Percentiles rank a stretch among this genome's conserved stretches.
Evolutionary conservation across 1,140 invertebrate genomes (phyloP).

Genomic region (Drosophila miranda): DNA sequence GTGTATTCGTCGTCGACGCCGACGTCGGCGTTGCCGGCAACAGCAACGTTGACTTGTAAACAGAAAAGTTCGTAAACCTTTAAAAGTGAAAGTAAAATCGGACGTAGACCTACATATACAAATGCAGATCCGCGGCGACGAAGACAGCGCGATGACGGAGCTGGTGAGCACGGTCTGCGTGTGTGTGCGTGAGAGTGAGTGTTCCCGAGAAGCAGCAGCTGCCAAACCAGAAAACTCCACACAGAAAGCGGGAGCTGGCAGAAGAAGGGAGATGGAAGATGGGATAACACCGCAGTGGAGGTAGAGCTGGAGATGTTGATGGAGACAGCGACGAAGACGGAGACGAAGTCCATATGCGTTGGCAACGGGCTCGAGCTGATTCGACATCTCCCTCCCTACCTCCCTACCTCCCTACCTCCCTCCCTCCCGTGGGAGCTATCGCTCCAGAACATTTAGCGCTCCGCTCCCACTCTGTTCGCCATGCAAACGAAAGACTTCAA

Average conservation of each 20-base stretch:
- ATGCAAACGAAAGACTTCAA: conserved; percentile 60
- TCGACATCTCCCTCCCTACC: conserved; percentile 14
- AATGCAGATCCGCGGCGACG: conserved; percentile 50
- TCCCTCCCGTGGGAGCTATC: neutral
- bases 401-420: conserved; percentile 4
- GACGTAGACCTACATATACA: conserved; percentile 82
- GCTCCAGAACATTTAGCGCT: conserved; percentile 15
- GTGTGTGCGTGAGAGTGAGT: conserved; percentile 35
- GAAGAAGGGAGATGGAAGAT: neutral
- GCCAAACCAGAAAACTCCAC: conserved; percentile 70
- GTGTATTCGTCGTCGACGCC: conserved; percentile 16
- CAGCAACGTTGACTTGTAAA: conserved; percentile 76
- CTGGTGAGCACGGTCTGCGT: neutral
- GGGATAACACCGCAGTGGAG: too few relatives aligned
- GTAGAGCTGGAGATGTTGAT: neutral
- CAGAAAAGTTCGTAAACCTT: conserved; percentile 82
- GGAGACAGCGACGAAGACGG: neutral
- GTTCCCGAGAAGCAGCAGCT: conserved; percentile 69
- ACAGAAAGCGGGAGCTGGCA: conserved; percentile 6
- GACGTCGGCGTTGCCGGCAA: conserved; percentile 23
- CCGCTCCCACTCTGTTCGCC: neutral
- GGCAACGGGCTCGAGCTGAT: conserved; percentile 12
- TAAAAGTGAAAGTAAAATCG: conserved; percentile 82
- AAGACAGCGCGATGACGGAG: neutral
- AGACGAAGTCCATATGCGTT: conserved; percentile 7